Base-by-base conservation (phyloP, 2,888 invertebrate species). In the Caenorhabditis sinica region DNA sequence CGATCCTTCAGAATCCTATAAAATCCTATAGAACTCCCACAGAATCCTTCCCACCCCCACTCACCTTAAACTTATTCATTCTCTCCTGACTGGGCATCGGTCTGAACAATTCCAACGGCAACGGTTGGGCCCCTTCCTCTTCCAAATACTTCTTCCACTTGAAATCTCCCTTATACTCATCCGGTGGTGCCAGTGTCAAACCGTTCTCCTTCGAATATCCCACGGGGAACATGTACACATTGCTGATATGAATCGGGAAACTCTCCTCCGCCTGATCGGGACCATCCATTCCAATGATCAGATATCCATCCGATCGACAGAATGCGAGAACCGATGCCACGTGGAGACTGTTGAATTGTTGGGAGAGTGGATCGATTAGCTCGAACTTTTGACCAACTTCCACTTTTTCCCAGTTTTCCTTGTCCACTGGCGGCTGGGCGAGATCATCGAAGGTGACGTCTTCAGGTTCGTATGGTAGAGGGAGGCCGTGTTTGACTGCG, bases 211-310 rank as follows among this genome's bases (percentile, higher is more conserved):
- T 95, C 92, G 97, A 97, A 93, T 97, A 98, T 2, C 98, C 98
- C 13, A 96, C 96, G 66, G 98, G 97, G 93, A 98, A 97, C 93
- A 98, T 96, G 93, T 96, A 97, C 0, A 97, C 96, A 1, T 97
- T 98, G 84, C 96, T 95, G 86, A 96, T 95, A 93, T 98, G 97
- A 93, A 98, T 97, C 93, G 98, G 98, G 93, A 98, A 97, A 96
- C 97, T 97, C 95, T 76, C 95, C 91, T 88, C 93, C 92, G 20
- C 93, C 8, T 36, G 49, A 53, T 89, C 87, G 0, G 96, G 95
- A 51, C 96, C 96, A 93, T 98, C 98, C 91, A 98, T 97, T 88
- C 97, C 95, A 85, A 98, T 96, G 97, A 98, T 97, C 93, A 98
- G 95, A 93, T 97, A 98, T 80, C 97, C 97, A 93, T 96, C 68